Evolutionary conservation across 2,888 invertebrate genomes (phyloP).

Genomic region (Gortyna flavago): DNA sequence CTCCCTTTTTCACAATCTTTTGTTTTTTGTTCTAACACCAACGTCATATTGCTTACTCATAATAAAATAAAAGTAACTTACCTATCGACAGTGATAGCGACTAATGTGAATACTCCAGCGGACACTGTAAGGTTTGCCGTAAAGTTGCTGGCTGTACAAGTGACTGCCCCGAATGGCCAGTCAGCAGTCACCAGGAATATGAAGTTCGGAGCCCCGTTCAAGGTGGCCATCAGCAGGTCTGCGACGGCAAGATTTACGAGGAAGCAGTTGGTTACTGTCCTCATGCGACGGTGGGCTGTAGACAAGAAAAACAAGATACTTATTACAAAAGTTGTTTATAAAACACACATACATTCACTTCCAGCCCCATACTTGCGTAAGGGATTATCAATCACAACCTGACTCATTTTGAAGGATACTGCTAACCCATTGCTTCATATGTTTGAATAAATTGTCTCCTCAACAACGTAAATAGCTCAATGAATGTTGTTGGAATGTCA

Average conservation of each 20-base stretch:
- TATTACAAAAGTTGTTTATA: background rate
- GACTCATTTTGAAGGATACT: no score
- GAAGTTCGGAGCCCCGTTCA: constrained; percentile 97
- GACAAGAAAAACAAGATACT: constrained; percentile 42
- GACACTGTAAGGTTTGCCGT: constrained; percentile 97
- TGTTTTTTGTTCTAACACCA: background rate
- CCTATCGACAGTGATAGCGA: constrained; percentile 98
- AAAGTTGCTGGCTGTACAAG: constrained; percentile 97
- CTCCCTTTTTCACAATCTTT: background rate
- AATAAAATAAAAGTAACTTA: constrained; percentile 79
- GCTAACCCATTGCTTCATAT: no score
- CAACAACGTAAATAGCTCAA: no score
- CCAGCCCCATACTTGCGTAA: no score
- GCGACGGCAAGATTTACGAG: constrained; percentile 96
- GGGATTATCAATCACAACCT: no score
- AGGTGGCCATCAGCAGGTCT: constrained; percentile 95
- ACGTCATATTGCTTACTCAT: no score
- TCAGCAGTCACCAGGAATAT: constrained; percentile 95
- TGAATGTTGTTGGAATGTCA: no score
- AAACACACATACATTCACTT: no score
- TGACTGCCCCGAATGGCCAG: constrained; percentile 96
- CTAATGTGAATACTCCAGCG: constrained; percentile 97
- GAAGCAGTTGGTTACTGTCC: constrained; percentile 97
- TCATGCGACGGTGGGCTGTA: constrained; percentile 94
- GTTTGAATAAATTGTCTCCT: no score